Evolutionary conservation across 2,113 vertebrate species (phyloP).

Genomic region (Guaruba guarouba): DNA sequence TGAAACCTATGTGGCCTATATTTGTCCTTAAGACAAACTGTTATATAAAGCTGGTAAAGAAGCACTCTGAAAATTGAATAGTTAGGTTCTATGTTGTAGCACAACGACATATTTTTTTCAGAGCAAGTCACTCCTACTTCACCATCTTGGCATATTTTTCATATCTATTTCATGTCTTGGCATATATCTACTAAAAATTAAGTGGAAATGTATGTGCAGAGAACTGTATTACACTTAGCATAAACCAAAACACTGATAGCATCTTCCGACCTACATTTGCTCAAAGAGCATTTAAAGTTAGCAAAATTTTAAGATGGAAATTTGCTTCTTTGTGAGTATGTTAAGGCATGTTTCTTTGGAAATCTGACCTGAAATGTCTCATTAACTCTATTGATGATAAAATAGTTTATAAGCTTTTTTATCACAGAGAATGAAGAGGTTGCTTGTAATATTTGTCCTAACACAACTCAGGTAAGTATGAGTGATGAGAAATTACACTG

Average conservation of each 20-base stretch:
- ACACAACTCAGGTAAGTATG: constrained; percentile 3
- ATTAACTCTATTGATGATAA: fast-evolving
- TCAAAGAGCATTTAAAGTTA: not conserved
- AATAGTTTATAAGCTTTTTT: constrained; percentile 2
- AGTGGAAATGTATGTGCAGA: not conserved
- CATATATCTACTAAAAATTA: not conserved
- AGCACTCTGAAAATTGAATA: not conserved
- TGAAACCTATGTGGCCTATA: not conserved
- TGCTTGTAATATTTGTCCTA: not conserved
- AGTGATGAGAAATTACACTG: not conserved
- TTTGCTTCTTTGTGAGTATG: not conserved
- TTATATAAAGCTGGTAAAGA: not conserved
- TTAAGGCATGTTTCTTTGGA: not conserved
- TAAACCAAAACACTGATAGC: not conserved
- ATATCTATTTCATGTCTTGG: not conserved
- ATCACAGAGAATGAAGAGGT: not conserved
- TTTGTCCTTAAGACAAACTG: not conserved
- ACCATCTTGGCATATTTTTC: not conserved
- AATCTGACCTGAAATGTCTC: constrained; percentile 3
- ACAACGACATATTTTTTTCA: not conserved
- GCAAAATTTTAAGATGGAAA: not conserved
- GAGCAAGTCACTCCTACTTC: not conserved
- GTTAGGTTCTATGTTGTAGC: not conserved
- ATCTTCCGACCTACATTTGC: not conserved
- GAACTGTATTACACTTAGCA: not conserved